These are phyloP conservation scores for Acrocephalus kingi DNA, from an alignment of 2,113 vertebrate genomes.

Conservation along the genomic window DNA sequence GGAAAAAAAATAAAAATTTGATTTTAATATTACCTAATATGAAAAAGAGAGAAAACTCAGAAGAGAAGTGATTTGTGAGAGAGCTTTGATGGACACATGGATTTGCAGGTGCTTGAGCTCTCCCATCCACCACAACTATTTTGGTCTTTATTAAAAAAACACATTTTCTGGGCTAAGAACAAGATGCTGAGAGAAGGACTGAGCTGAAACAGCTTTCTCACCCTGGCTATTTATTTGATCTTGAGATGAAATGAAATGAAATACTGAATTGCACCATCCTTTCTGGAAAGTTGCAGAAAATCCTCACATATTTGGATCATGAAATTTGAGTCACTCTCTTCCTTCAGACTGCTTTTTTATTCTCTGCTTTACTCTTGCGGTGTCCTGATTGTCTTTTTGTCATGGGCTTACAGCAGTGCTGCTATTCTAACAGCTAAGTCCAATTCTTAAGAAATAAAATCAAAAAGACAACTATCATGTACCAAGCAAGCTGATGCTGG, in stretches of 20 bases:
- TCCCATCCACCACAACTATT: not conserved
- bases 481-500: not conserved
- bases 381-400: not conserved
- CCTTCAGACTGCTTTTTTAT: not conserved
- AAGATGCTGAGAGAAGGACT: not conserved
- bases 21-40: not conserved
- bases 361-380: not conserved
- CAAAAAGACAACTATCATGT: not conserved
- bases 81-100: not conserved
- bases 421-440: too few relatives aligned
- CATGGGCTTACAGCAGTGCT: too few relatives aligned
- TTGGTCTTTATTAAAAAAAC: not conserved
- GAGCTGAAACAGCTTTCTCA: not conserved
- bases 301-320: not conserved
- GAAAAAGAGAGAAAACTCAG: not conserved
- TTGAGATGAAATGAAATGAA: not conserved
- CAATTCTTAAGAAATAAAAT: too few relatives aligned
- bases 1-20: not conserved
- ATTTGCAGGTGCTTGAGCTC: not conserved
- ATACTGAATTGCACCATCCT: not conserved
- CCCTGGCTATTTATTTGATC: not conserved
- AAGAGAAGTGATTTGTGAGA: not conserved
- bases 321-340: not conserved
- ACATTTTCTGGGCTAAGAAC: not conserved
- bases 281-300: slow-evolving; percentile 12